Evolutionary conservation across 64 coral and sea anemone species (phyloP), one percentile per base, ranked within the genome.

Genomic region (Exaiptasia diaphana): DNA sequence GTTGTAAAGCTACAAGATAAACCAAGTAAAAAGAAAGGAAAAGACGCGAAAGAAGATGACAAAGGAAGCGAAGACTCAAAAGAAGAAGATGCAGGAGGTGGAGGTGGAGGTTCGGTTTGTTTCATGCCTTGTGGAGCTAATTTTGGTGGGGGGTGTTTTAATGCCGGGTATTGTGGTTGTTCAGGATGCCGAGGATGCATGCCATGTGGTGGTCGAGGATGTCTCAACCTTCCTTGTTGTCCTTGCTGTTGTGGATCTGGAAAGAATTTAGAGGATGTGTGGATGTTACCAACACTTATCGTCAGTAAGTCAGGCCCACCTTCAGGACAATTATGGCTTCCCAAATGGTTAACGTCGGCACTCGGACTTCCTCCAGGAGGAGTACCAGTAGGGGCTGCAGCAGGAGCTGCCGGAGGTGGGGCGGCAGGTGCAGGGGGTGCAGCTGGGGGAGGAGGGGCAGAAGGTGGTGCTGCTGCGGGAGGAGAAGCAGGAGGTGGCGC

Each of bases 281-380:
- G 81, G 92, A 81, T 80, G 81, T n/a, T 91, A 31, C 89, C 89
- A 49, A 91, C 89, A 13, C 42, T 91, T 13, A 91, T 86, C 23
- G 89, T 91, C 9, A 12, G 70, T 53, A 91, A 91, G 55, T 31
- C 74, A 80, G 65, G 23, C 30, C 74, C 81, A 73, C 49, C 45
- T 46, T 33, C 50, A 2, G 5, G 67, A 62, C 72, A 85, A 18
- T 49, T 85, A 9, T 85, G 82, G 82, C 82, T 85, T 73, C 82
- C 82, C 59, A 73, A 69, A 20, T 85, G 82, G 82, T 27, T 85
- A 20, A 85, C 82, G 1, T 26, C 68, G 3, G 50, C 52, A 32
- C 54, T 85, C 2, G 82, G 82, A 4, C 35, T 85, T 20, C 82
- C 68, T 22, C 38, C 42, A 43, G 84, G 62, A 50, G 50, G 73